Evolutionary conservation across 2,113 vertebrate genomes (phyloP).

Genomic region (Pituophis catenifer): DNA sequence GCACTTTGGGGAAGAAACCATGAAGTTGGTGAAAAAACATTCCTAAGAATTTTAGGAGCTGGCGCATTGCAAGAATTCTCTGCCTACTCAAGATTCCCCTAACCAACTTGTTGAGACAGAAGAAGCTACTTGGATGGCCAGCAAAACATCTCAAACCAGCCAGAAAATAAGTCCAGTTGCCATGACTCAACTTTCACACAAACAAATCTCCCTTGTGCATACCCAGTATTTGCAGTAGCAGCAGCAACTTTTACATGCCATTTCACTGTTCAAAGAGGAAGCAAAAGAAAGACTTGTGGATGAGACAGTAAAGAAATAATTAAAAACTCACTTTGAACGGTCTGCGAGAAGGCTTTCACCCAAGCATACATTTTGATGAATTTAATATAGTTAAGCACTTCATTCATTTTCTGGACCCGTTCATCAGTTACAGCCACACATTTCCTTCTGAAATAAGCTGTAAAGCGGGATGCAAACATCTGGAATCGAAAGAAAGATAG

Average conservation of each 20-base stretch:
- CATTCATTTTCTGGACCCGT: slow-evolving; percentile 95
- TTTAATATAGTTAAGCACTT: slow-evolving; percentile 91
- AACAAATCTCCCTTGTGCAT: background rate
- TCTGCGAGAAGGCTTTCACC: slow-evolving; percentile 90
- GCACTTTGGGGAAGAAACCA: too few relatives aligned
- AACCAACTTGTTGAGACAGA: too few relatives aligned
- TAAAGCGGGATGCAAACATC: slow-evolving; percentile 92
- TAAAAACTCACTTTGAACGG: slow-evolving; percentile 77
- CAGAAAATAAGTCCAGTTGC: too few relatives aligned
- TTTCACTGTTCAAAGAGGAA: accelerated
- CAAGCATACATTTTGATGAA: slow-evolving; percentile 97
- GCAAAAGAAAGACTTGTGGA: background rate
- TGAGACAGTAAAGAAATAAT: background rate
- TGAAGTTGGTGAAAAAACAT: too few relatives aligned
- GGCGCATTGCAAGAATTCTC: too few relatives aligned
- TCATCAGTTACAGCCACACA: slow-evolving; percentile 83
- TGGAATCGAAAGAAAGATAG: slow-evolving; percentile 55
- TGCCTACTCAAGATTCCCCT: too few relatives aligned
- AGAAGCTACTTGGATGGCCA: too few relatives aligned
- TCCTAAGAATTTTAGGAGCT: too few relatives aligned
- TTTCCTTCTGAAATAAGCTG: slow-evolving; percentile 89
- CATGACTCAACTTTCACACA: background rate
- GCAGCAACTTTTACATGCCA: background rate
- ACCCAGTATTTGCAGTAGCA: background rate
- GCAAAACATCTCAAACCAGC: too few relatives aligned